Evolutionary conservation across 2,113 vertebrate species (phyloP), one percentile per base, ranked within the genome.

Genomic region (Phrynosoma blainvillii): DNA sequence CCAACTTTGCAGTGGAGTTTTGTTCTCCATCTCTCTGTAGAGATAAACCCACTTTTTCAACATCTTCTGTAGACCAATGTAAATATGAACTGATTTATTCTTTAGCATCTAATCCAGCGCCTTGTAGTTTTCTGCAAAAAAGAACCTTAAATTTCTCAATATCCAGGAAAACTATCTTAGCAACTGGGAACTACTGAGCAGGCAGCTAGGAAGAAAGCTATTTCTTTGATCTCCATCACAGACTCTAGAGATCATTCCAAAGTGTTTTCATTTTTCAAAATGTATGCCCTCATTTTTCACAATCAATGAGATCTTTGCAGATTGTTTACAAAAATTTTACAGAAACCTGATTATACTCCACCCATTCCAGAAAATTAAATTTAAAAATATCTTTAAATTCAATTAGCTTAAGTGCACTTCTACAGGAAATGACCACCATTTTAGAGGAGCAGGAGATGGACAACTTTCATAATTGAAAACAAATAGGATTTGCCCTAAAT

Each of bases 401-500:
- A 87, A 89, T 91, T 87, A 91, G 56, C 9, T 68, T 89, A 89
- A 80, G 56, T 62, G 74, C 70, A 86, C 89, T 88, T 89, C 83
- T 68, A 87, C 70, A 87, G 81, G 86, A 87, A 85, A 88, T 77
- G 91, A 71, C 83, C 42, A 68, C 68, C 85, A 81, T 80, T 56
- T 88, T 59, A 36, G 56, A 10, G 1, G 42, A 79, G 27, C 12
- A 36, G 68, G 16, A 73, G 66, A 52, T 84, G 36, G 27, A 71
- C 6, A 70, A 20, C n/a, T 83, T 40, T 68, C 68, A 68, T 76
- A 76, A 83, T 30, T 27, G 74, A 83, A 77, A 83, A 77, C 59
- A 82, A 87, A 82, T 77, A 83, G 42, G 36, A 77, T 54, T 83
- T 88, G 62, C 23, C 32, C 42, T 52, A 83, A 87, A 89, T 10